These are phyloP conservation scores for Serranochromis macrocephalus DNA, from an alignment of 2,113 vertebrate species.

Conservation along the genomic window DNA sequence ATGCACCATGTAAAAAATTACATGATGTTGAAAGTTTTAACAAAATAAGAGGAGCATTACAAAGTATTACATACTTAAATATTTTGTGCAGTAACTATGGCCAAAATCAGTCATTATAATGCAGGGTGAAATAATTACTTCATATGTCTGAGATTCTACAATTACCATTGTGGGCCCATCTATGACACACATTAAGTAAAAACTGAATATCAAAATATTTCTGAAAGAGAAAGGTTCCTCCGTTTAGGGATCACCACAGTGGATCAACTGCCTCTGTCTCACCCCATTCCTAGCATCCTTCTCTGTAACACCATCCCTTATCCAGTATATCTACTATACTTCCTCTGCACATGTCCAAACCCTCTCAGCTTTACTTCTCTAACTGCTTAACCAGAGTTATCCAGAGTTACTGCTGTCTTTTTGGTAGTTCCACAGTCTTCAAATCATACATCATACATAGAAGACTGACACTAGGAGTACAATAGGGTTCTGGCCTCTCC, in stretches of 20 bases:
- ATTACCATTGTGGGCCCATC: not conserved
- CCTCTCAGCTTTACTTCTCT: not conserved
- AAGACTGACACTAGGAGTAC: not conserved
- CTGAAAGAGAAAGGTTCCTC: not conserved
- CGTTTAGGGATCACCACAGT: not conserved
- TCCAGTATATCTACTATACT: not conserved
- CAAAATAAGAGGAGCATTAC: not conserved
- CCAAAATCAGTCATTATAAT: not conserved
- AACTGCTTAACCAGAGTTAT: not conserved
- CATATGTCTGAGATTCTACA: not conserved
- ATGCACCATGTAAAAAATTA: not conserved
- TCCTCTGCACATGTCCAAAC: not conserved
- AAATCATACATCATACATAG: fast-evolving
- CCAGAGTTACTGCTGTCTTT: not conserved
- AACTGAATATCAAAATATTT: not conserved
- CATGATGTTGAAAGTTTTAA: not conserved
- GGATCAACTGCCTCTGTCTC: not conserved
- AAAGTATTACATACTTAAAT: not conserved
- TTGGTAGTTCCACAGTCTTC: not conserved
- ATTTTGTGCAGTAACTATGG: not conserved
- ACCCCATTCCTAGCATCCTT: not conserved
- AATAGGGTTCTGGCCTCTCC: not conserved
- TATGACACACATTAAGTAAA: not conserved
- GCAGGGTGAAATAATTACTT: not conserved
- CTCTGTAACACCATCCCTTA: not conserved